These are phyloP conservation scores for Germaria angustata DNA, from an alignment of 2,888 invertebrate species.

Conservation along the genomic window DNA sequence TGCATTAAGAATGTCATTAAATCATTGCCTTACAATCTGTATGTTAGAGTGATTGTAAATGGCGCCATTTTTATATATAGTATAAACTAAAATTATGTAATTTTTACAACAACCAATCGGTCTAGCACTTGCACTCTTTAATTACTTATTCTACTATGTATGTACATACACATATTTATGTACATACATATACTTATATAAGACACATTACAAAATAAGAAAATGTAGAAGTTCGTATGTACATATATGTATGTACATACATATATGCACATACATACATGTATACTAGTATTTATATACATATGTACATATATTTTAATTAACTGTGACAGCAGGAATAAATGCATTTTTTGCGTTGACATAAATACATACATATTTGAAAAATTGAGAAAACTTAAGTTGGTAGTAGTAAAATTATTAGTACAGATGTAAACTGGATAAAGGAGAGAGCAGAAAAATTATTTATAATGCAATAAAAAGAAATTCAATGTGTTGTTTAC, in stretches of 20 bases:
- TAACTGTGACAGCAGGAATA: constrained; percentile 53
- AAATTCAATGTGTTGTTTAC: constrained; percentile 22
- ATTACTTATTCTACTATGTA: not conserved
- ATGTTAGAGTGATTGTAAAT: constrained; percentile 8
- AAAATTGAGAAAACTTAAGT: constrained; percentile 35
- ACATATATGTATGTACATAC: not conserved
- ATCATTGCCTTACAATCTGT: not conserved
- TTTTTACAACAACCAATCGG: constrained; percentile 22
- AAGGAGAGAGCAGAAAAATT: not conserved
- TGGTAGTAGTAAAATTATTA: constrained; percentile 22
- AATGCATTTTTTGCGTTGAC: constrained; percentile 44
- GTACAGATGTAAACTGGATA: constrained; percentile 35
- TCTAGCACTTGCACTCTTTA: constrained; percentile 37
- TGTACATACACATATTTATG: not conserved
- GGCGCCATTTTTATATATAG: constrained; percentile 34
- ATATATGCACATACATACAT: not conserved
- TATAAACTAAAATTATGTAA: constrained; percentile 55
- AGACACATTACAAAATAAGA: constrained; percentile 10
- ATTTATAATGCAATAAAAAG: constrained; percentile 8
- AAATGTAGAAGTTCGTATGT: too few relatives aligned
- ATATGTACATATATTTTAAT: constrained; percentile 53
- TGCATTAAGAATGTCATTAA: not conserved
- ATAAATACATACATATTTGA: too few relatives aligned
- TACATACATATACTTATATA: not conserved
- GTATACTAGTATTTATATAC: too few relatives aligned